A percentile compares a stretch with the other conserved stretches of the same genome.
These are phyloP conservation scores for Phalacrocorax brasilianus DNA, from an alignment of 2,113 vertebrate species.

Conservation along the genomic window DNA sequence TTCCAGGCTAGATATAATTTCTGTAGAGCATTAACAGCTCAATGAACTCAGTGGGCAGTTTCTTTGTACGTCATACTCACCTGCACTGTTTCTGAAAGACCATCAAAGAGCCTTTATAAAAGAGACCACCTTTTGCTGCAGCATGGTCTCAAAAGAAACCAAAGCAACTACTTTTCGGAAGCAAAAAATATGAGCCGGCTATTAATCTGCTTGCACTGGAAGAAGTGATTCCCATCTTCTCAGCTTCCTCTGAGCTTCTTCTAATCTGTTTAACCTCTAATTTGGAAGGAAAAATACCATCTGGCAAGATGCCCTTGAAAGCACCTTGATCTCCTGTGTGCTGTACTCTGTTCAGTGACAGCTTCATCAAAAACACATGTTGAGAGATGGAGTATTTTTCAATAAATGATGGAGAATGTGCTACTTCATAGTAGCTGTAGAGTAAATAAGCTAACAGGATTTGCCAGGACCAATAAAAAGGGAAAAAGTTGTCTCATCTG, in stretches of 20 bases:
- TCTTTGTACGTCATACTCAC: neutral
- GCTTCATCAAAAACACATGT: neutral
- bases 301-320: neutral
- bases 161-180: neutral
- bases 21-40: neutral
- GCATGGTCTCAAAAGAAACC: neutral
- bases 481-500: neutral
- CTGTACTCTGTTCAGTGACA: neutral
- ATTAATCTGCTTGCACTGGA: neutral
- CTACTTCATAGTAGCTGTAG: neutral
- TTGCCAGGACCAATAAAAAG: neutral
- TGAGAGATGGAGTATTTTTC: neutral
- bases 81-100: neutral
- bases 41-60: neutral
- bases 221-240: neutral
- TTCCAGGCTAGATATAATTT: neutral
- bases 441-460: neutral
- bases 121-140: neutral
- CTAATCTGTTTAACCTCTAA: neutral
- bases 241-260: neutral
- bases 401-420: neutral
- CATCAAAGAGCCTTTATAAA: neutral
- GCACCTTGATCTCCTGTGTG: neutral
- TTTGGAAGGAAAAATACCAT: neutral
- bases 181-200: neutral